A percentile compares a stretch with the other conserved stretches of the same genome.
Conservation (phyloP, 2,113 vertebrate genomes). For the Lepisosteus osseus region DNA sequence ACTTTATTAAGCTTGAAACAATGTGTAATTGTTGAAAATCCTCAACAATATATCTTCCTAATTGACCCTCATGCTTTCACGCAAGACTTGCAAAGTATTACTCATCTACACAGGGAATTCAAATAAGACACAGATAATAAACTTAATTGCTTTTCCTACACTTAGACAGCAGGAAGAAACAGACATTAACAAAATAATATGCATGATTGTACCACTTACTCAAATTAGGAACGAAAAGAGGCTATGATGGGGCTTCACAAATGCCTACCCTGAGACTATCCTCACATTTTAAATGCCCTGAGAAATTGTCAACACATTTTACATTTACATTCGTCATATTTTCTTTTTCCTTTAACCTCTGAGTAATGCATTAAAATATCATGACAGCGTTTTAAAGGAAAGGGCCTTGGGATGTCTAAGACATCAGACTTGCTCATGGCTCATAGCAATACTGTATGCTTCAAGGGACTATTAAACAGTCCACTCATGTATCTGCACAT, state of each 20-base stretch:
- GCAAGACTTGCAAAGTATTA: conserved; percentile 2
- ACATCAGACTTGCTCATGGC: no score
- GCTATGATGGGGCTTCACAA: neutral
- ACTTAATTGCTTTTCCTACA: neutral
- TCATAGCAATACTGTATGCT: no score
- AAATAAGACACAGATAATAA: conserved; percentile 15
- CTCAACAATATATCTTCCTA: conserved; percentile 3
- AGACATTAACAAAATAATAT: conserved; percentile 23
- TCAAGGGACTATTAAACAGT: no score
- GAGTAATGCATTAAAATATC: no score
- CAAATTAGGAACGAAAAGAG: conserved; percentile 12
- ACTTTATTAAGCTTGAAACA: conserved; percentile 36
- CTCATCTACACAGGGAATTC: conserved; percentile 2
- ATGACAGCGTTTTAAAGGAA: no score
- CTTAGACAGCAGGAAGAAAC: neutral
- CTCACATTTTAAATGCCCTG: neutral
- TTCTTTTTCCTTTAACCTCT: neutral
- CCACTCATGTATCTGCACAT: no score
- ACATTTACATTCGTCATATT: neutral
- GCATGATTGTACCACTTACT: conserved; percentile 14
- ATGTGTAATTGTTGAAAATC: conserved; percentile 11
- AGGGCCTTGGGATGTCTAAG: no score
- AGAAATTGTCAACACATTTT: neutral
- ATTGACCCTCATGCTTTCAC: conserved; percentile 14
- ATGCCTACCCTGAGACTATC: neutral